These are phyloP conservation scores for Batillaria attramentaria DNA, from an alignment of 1,140 invertebrate genomes.

Conservation along the genomic window DNA sequence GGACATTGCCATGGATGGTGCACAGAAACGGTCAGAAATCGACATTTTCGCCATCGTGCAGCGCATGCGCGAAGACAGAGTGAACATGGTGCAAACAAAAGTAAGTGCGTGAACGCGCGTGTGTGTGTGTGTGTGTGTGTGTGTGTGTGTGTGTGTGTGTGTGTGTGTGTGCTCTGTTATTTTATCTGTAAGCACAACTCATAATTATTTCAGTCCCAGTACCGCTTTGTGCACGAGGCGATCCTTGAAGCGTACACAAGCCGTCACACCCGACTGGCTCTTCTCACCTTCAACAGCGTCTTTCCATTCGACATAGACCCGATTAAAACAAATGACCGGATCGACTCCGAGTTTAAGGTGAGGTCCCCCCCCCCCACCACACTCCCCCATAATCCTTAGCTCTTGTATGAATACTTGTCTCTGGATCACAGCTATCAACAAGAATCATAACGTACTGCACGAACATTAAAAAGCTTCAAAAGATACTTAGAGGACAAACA, in stretches of 20 bases:
- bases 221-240: conserved; percentile 22
- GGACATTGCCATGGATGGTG: conserved; percentile 13
- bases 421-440: too few species aligned
- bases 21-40: background rate
- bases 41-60: background rate
- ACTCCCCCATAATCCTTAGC: too few species aligned
- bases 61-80: background rate
- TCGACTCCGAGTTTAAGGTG: conserved; percentile 24
- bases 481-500: too few species aligned
- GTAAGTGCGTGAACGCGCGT: too few species aligned
- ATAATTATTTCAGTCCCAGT: conserved; percentile 24
- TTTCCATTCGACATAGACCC: background rate
- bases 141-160: background rate
- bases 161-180: background rate
- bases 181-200: too few species aligned
- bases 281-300: background rate
- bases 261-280: background rate
- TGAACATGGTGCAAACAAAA: conserved; percentile 29
- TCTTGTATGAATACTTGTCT: too few species aligned
- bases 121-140: too few species aligned
- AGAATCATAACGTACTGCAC: too few species aligned
- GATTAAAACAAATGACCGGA: background rate
- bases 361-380: too few species aligned
- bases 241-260: conserved; percentile 25
- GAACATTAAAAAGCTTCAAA: too few species aligned